Evolutionary conservation across 2,113 vertebrate species (phyloP), one percentile per base, ranked within the genome.

Genomic region (Pterophyllum scalare): DNA sequence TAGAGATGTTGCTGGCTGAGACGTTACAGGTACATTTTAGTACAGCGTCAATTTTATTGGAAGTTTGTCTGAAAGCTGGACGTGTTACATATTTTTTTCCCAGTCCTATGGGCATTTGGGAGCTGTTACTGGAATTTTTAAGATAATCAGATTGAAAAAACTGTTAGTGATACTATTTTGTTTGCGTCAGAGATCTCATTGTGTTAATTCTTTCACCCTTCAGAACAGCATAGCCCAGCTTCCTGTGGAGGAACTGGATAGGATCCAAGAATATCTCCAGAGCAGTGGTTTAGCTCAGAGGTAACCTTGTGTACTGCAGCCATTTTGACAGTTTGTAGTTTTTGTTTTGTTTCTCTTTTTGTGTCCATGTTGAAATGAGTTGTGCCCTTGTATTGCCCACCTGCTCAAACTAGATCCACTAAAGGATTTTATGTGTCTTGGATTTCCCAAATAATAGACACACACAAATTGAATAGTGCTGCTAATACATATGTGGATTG

Each of bases 1-100:
- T 99, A 4, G 98, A 99, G 79, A 99, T 99, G 98, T 96, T 99
- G 85, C 94, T 99, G 87, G 98, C 98, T 19, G 98, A 99, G 59
- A 98, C 96, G 0, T 92, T 97, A 54, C 98, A 99, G 98, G 98
- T 99, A 79, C 5, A 17, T 17, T 49, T 81, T 6, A n/a, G 9
- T 26, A 54, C 12, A 2, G 40, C 33, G 35, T 1, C n/a, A 5
- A 15, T 33, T 77, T 61, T 59, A 4, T 58, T 70, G 20, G 19
- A 40, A 59, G 17, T 70, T n/a, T 57, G 1, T 0, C 57, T 43
- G 7, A 20, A 64, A 49, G 7, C 13, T 20, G 2, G 52, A 31
- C 3, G 31, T 1, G 38, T 24, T 60, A 43, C 5, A 35, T 4
- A 3, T 31, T 33, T 3, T 6, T 61, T 6, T 19, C 7, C 31